These are phyloP conservation scores for Microplitis demolitor DNA, from an alignment of 1,140 invertebrate species.

Conservation along the genomic window DNA sequence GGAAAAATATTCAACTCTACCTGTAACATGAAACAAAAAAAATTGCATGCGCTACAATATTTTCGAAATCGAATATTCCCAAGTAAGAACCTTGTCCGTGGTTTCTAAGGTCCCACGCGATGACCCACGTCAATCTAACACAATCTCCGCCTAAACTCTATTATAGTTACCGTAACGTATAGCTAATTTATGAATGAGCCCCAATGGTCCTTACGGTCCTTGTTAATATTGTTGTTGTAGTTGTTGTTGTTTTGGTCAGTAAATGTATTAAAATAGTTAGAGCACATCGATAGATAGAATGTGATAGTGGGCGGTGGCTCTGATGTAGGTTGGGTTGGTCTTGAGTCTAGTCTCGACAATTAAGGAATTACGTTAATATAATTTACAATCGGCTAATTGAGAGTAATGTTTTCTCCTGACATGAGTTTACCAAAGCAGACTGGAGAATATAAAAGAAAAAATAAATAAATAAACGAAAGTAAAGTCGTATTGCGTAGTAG, in stretches of 20 bases:
- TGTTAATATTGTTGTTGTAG: background rate
- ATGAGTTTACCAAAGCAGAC: background rate
- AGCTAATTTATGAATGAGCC: slow-evolving; percentile 46
- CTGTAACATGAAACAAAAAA: too few species aligned
- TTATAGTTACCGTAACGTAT: slow-evolving; percentile 42
- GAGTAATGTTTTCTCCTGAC: background rate
- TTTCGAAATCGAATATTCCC: too few species aligned
- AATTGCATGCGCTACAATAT: too few species aligned
- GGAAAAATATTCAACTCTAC: too few species aligned
- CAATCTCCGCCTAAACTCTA: slow-evolving; percentile 32
- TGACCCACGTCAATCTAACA: slow-evolving; percentile 32
- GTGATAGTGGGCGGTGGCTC: background rate
- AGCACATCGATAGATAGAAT: background rate
- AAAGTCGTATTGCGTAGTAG: too few species aligned
- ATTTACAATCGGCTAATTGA: slow-evolving; percentile 1
- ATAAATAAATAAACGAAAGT: too few species aligned
- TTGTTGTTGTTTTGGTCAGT: background rate
- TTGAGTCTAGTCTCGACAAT: background rate
- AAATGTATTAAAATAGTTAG: background rate
- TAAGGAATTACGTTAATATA: slow-evolving; percentile 1
- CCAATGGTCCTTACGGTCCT: slow-evolving; percentile 34
- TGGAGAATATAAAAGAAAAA: too few species aligned
- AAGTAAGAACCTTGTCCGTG: too few species aligned
- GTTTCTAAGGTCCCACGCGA: slow-evolving; percentile 5
- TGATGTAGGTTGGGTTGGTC: background rate